Base-by-base conservation (phyloP, 2,888 invertebrate genomes). In the Zootermopsis nevadensis region DNA sequence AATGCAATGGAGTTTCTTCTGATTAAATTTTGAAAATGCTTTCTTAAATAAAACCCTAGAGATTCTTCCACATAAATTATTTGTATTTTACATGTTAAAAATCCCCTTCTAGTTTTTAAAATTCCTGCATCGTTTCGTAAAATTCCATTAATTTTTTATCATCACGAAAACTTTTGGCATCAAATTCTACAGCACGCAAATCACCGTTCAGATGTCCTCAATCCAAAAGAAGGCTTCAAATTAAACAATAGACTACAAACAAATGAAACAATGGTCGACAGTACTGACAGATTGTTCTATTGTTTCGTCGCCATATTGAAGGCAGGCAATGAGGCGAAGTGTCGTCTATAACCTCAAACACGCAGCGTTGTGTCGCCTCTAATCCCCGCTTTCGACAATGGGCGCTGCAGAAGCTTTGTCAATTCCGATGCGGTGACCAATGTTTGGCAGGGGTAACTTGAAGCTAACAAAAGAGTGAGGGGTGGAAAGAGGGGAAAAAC, bases 291-390 rank as follows among this genome's bases (percentile, higher is more conserved):
- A 79, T 79, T 79, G 66, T 79, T 66, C 79, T 38, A 79, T 79
- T 79, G 79, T 79, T 79, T 79, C 55, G 55, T 31, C 55, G 77
- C 60, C 79, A 79, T 66, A 60, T 79, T 79, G 79, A 77, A 77
- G 69, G 60, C n/a, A 60, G 60, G 27, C 33, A 30, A 69, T 69
- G 69, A 74, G 74, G 38, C n/a, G 27, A 60, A 60, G 60, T 74
- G 74, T 55, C 66, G 79, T 79, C 79, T 66, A 79, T 79, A 79
- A 79, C 79, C 79, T 79, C 79, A 79, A 53, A 77, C 53, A 77
- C 30, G 53, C n/a, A 33, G 79, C 60, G 66, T 74, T 74, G 74
- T 74, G 69, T 33, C 69, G 35, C 74, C 1, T 38, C 42, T 74
- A 74, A 74, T 74, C 74, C 74, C n/a, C 38, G 10, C 74, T 0